phyloP scores from a whole-genome alignment of 2,797 vertebrate species.

The Channa striata region DNA sequence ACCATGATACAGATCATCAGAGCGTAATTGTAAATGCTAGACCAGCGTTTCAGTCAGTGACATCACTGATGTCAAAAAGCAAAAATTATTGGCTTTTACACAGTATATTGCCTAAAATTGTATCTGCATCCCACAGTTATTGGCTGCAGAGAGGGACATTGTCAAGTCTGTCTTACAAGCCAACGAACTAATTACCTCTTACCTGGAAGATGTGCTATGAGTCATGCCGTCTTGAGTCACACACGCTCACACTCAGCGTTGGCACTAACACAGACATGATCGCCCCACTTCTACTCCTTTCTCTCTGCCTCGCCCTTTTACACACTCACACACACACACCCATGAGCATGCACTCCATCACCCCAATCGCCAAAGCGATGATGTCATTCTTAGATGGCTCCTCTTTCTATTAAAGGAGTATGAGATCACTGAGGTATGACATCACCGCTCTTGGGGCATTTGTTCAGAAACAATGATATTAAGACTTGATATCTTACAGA shows the following conservation, averaged over 20 bases:
- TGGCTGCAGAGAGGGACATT: constrained; percentile 33
- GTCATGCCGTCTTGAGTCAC: constrained; percentile 57
- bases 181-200: constrained; percentile 60
- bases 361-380: constrained; percentile 60
- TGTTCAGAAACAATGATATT: constrained; percentile 12
- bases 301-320: neutral
- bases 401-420: constrained; percentile 62
- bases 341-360: constrained; percentile 34
- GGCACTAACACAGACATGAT: constrained; percentile 3
- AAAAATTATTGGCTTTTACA: constrained; percentile 20
- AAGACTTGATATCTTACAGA: neutral
- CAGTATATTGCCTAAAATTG: constrained; percentile 35
- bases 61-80: constrained; percentile 19
- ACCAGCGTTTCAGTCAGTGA: constrained; percentile 4
- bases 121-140: constrained; percentile 53
- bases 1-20: neutral
- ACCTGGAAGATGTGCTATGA: constrained; percentile 66
- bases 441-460: constrained; percentile 51
- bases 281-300: constrained; percentile 3
- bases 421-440: constrained; percentile 75
- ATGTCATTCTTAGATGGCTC: constrained; percentile 74
- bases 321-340: constrained; percentile 16
- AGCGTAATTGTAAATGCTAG: neutral
- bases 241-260: constrained; percentile 13
- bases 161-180: constrained; percentile 44